Conservation (phyloP, 2,797 vertebrate species). For the Pempheris klunzingeri region DNA sequence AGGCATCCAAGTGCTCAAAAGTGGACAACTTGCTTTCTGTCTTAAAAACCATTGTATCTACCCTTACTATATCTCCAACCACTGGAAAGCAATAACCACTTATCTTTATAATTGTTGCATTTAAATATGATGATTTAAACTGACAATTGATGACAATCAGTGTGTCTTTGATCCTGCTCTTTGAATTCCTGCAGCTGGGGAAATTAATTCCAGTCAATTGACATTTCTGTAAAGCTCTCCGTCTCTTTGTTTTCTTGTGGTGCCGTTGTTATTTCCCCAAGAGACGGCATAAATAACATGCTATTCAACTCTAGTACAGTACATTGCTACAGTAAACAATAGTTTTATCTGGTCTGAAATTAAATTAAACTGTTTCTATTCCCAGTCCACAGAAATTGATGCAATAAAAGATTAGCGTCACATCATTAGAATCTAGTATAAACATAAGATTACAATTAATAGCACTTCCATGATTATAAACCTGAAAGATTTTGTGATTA, state of each 20-base stretch:
- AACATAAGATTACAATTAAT: conserved; percentile 32
- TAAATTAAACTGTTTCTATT: conserved; percentile 43
- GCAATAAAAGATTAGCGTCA: conserved; percentile 39
- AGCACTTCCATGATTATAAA: conserved; percentile 29
- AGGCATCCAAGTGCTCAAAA: neutral
- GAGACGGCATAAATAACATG: conserved; percentile 53
- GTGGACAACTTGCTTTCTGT: neutral
- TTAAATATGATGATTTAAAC: conserved; percentile 50
- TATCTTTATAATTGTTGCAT: conserved; percentile 47
- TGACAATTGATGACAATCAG: conserved; percentile 53
- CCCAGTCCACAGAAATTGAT: conserved; percentile 28
- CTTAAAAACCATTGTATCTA: conserved; percentile 12
- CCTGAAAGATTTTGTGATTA: conserved; percentile 21
- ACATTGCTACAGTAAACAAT: conserved; percentile 45
- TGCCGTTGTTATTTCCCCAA: conserved; percentile 32
- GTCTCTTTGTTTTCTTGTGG: conserved; percentile 51
- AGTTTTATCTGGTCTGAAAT: conserved; percentile 54
- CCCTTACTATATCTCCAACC: conserved; percentile 6
- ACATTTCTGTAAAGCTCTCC: conserved; percentile 58
- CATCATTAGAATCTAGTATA: conserved; percentile 21
- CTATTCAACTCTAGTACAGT: conserved; percentile 35
- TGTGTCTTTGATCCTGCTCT: conserved; percentile 48
- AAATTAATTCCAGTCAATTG: conserved; percentile 66
- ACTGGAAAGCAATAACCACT: conserved; percentile 28
- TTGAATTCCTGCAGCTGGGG: conserved; percentile 51